A percentile compares a stretch with the other conserved stretches of the same genome.
phyloP scores from a whole-genome alignment of 2,888 invertebrate genomes.

The Parnassius apollo region DNA sequence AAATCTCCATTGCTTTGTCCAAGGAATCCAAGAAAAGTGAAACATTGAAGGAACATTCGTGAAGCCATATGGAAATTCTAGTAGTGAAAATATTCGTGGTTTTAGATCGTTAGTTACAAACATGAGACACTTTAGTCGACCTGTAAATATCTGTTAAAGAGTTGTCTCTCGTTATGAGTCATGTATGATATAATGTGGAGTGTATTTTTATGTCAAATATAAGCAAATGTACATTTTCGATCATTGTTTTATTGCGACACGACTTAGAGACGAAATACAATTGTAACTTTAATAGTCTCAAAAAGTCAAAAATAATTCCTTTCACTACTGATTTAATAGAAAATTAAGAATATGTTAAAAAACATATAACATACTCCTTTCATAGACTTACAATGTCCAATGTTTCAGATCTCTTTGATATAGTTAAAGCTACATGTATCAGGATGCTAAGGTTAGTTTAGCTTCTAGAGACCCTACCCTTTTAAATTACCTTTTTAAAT shows the following conservation, averaged over 20 bases:
- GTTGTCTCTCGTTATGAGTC: conserved; percentile 36
- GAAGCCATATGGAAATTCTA: no score
- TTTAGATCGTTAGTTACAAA: not conserved
- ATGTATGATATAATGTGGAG: conserved; percentile 60
- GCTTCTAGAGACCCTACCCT: conserved; percentile 16
- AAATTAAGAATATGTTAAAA: no score
- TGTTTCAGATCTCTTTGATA: not conserved
- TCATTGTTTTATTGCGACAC: conserved; percentile 33
- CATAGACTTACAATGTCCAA: not conserved
- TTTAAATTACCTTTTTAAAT: conserved; percentile 5
- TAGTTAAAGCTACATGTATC: conserved; percentile 5
- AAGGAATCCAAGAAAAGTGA: not conserved
- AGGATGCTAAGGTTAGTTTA: conserved; percentile 20
- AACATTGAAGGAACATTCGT: not conserved
- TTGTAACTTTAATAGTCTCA: not conserved
- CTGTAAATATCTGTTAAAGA: conserved; percentile 51
- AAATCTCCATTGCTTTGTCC: not conserved
- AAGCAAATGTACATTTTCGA: conserved; percentile 71
- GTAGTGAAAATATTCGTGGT: conserved; percentile 6
- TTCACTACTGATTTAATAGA: no score
- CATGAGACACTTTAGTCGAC: conserved; percentile 21
- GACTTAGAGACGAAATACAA: not conserved
- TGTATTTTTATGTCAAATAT: conserved; percentile 78
- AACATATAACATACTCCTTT: no score
- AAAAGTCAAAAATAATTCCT: no score